phyloP scores from a whole-genome alignment of 2,797 vertebrate species.

The Gadopsis bispinosus region DNA sequence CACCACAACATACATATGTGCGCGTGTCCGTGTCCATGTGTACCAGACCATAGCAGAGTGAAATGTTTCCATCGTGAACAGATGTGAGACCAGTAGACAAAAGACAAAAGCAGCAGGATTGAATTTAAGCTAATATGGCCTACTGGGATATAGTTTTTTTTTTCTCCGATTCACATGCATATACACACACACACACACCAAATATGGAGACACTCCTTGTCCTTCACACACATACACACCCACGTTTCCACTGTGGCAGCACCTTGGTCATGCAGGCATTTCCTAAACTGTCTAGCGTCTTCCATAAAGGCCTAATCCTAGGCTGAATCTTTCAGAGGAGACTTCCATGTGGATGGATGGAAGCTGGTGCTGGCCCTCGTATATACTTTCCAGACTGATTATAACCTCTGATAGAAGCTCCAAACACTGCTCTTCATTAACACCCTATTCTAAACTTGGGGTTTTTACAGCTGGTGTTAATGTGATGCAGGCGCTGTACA shows the following conservation, averaged over 20 bases:
- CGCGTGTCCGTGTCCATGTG: slow-evolving; percentile 18
- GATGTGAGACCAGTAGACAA: slow-evolving; percentile 21
- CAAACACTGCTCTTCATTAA: slow-evolving; percentile 14
- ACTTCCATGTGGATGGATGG: slow-evolving; percentile 19
- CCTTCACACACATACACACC: slow-evolving; percentile 49
- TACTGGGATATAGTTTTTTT: background rate
- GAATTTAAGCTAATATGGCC: slow-evolving; percentile 39
- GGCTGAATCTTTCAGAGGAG: slow-evolving; percentile 17
- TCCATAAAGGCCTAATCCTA: slow-evolving; percentile 42
- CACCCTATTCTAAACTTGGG: slow-evolving; percentile 8
- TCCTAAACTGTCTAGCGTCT: slow-evolving; percentile 64
- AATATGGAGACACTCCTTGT: slow-evolving; percentile 49
- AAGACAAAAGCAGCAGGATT: slow-evolving; percentile 27
- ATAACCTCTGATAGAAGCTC: slow-evolving; percentile 10
- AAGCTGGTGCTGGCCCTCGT: background rate
- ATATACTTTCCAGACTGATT: background rate
- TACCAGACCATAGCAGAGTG: slow-evolving; percentile 17
- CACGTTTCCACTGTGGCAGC: slow-evolving; percentile 72
- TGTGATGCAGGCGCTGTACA: background rate
- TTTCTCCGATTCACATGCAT: slow-evolving; percentile 29
- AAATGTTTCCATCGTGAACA: slow-evolving; percentile 47
- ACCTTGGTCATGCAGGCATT: slow-evolving; percentile 74
- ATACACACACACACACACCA: slow-evolving; percentile 45
- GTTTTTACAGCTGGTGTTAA: slow-evolving; percentile 10
- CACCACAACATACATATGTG: slow-evolving; percentile 35